A percentile compares a stretch with the other conserved stretches of the same genome.
Conservation (phyloP, 2,888 invertebrate species). For the Noctua janthe region DNA sequence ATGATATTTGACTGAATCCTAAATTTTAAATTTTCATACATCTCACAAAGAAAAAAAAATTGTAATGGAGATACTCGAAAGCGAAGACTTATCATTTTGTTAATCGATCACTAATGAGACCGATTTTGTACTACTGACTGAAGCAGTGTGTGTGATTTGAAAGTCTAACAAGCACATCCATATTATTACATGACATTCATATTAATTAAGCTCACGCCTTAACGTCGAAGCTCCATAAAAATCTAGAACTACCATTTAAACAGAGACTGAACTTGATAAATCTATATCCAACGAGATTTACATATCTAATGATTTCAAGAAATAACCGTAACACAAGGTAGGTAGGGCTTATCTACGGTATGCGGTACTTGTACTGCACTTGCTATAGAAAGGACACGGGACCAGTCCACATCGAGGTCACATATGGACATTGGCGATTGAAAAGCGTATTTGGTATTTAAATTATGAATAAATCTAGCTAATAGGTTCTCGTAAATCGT, state of each 20-base stretch:
- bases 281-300: conserved; percentile 27
- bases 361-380: conserved; percentile 48
- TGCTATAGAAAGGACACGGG: conserved; percentile 62
- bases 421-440: conserved; percentile 55
- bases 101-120: not conserved
- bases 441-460: conserved; percentile 38
- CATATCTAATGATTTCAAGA: conserved; percentile 33
- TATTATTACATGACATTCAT: not conserved
- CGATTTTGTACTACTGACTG: not conserved
- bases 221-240: conserved; percentile 14
- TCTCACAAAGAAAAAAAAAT: not conserved
- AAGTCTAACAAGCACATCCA: not conserved
- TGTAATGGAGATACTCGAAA: not conserved
- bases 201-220: not conserved
- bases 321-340: conserved; percentile 24
- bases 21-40: not conserved
- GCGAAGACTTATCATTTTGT: not conserved
- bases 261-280: conserved; percentile 15
- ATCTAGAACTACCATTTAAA: conserved; percentile 15
- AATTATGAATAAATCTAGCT: conserved; percentile 29
- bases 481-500: conserved; percentile 20
- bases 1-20: no score
- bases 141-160: not conserved
- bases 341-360: conserved; percentile 51
- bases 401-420: conserved; percentile 64